Evolutionary conservation across 2,113 vertebrate species (phyloP), one percentile per base, ranked within the genome.

Genomic region (Galeopterus variegatus): DNA sequence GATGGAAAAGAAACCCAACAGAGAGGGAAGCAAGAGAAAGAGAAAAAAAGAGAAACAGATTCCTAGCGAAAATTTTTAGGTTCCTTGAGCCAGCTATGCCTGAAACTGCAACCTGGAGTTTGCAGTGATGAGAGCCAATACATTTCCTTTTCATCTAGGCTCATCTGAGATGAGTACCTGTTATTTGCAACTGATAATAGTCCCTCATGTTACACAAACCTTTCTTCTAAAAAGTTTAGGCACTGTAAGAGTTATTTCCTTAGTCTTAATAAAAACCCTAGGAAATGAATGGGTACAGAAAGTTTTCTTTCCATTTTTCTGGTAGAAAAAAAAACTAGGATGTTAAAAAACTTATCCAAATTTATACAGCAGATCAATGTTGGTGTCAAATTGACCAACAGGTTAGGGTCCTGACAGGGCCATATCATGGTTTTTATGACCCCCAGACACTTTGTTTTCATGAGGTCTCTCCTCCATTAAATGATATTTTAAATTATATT

Each of bases 141-240:
- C 5, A 19, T 77, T 91, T 4, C 75, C 54, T 70, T 87, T 90
- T 58, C 70, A 18, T 83, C 64, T 85, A n/a, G 26, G 58, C 23
- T 92, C 56, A 50, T 84, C 72, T 82, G 67, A 95, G 41, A 54
- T 77, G 26, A 26, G 65, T 72, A 48, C 2, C 17, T 67, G 3
- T 90, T 93, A 73, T 72, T 76, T 92, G 24, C 72, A 95, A 73
- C 23, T 50, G n/a, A 92, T 45, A 89, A 89, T 69, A 31, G 2
- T 52, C 36, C 36, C 82, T 70, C 26, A 48, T 52, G 41, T 31
- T 73, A 31, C 83, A 70, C 21, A 83, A 90, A 23, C 11, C 50
- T 92, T 85, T 82, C 82, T 94, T 81, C 67, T 89, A 81, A 91
- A 67, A n/a, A 31, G 17, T 76, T 82, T 84, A 81, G 65, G 41